Evolutionary conservation across 2,888 invertebrate genomes (phyloP), one percentile per base, ranked within the genome.

Genomic region (Boloria euphrosyne): DNA sequence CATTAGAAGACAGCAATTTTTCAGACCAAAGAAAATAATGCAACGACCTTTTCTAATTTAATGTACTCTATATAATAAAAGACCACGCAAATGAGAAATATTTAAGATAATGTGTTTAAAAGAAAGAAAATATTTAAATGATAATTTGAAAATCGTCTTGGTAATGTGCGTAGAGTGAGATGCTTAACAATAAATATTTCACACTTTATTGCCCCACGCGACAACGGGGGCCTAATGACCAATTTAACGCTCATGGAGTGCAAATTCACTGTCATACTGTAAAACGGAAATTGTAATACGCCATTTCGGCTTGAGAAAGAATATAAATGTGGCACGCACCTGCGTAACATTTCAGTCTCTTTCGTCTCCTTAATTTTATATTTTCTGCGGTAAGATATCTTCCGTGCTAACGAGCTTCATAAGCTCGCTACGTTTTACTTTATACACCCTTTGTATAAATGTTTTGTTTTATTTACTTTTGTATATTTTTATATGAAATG

Each of bases 181-280:
- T 74, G 75, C 78, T 78, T 80, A 79, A 82, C 82, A 82, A 85
- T 86, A 87, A 84, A 86, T 86, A 85, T 84, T 85, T 84, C 83
- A 79, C 78, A 84, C 79, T 88, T 87, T 88, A 89, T 85, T 84
- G 80, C 84, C 70, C 72, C 78, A 78, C 81, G 82, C 74, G 51
- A 62, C 71, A 68, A 60, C 63, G 68, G 68, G 58, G 62, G 69
- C 68, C 68, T 90, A 89, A 90, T 89, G 87, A 88, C 83, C 87
- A 89, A 89, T 90, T 90, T 89, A 85, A 84, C 83, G 88, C 85
- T 90, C 89, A 90, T 87, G 88, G 89, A 89, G 90, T 89, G 89
- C 87, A 90, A 90, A 90, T 90, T 90, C 82, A 82, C 85, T 87
- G 89, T 87, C 89, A 87, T 84, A 85, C 84, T 82, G 80, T 76